A percentile compares a stretch with the other conserved stretches of the same genome.
Evolutionary conservation across 2,113 vertebrate genomes (phyloP).

Genomic region (Natator depressus): DNA sequence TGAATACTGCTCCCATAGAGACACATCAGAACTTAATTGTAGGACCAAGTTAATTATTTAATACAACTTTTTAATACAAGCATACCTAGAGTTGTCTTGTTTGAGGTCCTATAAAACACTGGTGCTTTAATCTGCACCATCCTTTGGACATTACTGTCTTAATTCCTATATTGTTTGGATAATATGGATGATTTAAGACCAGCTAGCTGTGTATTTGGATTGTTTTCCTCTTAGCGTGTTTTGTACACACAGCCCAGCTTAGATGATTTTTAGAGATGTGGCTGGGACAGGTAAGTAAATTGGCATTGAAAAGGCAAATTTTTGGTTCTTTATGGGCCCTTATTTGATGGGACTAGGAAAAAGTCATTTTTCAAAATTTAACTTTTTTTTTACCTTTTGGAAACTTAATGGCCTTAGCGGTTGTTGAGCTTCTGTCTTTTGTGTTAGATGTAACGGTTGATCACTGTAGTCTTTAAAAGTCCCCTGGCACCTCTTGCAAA

Average conservation of each 20-base stretch:
- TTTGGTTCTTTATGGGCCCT: not conserved
- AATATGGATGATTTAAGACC: not conserved
- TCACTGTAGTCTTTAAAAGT: not conserved
- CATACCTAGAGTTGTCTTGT: not conserved
- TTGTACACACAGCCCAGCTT: not conserved
- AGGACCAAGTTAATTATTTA: not conserved
- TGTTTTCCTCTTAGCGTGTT: not conserved
- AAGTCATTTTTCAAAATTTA: not conserved
- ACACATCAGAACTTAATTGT: not conserved
- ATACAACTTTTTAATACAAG: not conserved
- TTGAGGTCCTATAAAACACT: not conserved
- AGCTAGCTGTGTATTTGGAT: not conserved
- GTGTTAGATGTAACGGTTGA: not conserved
- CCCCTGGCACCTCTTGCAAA: not conserved
- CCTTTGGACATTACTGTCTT: not conserved
- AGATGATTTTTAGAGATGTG: not conserved
- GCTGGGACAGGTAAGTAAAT: not conserved
- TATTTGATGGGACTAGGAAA: not conserved
- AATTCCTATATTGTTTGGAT: too few relatives aligned
- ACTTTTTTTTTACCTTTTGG: not conserved
- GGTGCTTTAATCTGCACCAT: not conserved
- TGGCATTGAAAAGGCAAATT: not conserved
- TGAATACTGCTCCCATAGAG: not conserved
- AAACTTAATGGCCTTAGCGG: not conserved
- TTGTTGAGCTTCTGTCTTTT: not conserved